Base-by-base conservation (phyloP, 2,797 vertebrate species). In the Xyrichtys novacula region DNA sequence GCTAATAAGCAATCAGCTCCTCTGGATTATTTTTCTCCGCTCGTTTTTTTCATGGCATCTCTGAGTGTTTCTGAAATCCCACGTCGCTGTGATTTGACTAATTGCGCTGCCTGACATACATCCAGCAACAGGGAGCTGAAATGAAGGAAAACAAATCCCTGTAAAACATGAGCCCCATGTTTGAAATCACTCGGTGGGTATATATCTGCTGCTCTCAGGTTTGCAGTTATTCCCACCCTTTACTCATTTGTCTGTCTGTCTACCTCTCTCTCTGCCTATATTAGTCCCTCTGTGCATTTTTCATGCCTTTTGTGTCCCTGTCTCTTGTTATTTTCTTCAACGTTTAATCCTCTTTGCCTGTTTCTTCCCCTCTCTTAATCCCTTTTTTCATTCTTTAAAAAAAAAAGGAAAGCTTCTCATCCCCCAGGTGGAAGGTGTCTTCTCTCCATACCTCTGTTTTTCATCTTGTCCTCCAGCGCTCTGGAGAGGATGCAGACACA, bases 1-100 rank as follows among this genome's bases (percentile, higher is more conserved):
- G 78, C 72, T 91, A 79, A 90, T 86, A 85, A 85, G 85, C 81
- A 88, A 89, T 87, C 85, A 90, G 73, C 48, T 48, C 60, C 38
- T 74, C 58, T 69, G 28, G 47, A 49, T 76, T 63, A 28, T 57
- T 26, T 47, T 63, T 31, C 48, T 28, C 49, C 26, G 29, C 14
- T 25, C n/a, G 16, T 58, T 14, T 40, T 42, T 25, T 54, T 15
- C 58, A 54, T 57, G 78, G 80, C 75, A 73, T 80, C 71, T 59
- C 71, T 31, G 81, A 71, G 34, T 78, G 72, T 81, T 87, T 84
- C 71, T 28, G 52, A 82, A 83, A 80, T 88, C 86, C 82, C 76
- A 65, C n/a, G 40, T 78, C 40, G 70, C 48, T 61, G 70, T 80
- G 88, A 92, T 90, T 83, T 86, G 85, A 87, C 88, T 91, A 92